A percentile compares a stretch with the other conserved stretches of the same genome.
phyloP scores from a whole-genome alignment of 2,888 invertebrate species.

The Digitonthophagus gazella region DNA sequence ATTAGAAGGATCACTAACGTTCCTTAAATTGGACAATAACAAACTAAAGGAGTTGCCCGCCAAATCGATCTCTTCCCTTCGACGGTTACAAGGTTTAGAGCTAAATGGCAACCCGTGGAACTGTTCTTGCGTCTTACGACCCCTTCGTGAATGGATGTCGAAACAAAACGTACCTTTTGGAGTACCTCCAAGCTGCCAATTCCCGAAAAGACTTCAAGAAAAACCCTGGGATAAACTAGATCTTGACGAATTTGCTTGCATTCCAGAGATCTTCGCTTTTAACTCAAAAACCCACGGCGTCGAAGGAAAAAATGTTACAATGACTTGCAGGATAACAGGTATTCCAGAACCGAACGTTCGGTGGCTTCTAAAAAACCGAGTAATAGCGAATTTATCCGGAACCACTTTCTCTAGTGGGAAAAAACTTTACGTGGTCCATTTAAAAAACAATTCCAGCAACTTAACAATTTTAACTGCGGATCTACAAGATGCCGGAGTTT shows the following conservation, averaged over 20 bases:
- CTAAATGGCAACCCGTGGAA: conserved; percentile 81
- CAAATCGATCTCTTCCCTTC: conserved; percentile 64
- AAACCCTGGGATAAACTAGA: conserved; percentile 74
- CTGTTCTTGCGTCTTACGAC: conserved; percentile 73
- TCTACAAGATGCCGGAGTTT: conserved; percentile 72
- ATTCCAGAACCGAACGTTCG: conserved; percentile 71
- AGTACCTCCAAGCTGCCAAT: conserved; percentile 67
- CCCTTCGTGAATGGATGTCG: conserved; percentile 77
- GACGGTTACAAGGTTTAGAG: conserved; percentile 71
- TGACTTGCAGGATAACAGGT: conserved; percentile 69
- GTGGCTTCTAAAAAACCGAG: conserved; percentile 70
- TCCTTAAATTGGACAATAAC: conserved; percentile 76
- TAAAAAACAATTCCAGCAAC: conserved; percentile 68
- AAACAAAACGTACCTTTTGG: conserved; percentile 73
- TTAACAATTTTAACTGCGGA: conserved; percentile 72
- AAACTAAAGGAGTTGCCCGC: conserved; percentile 65
- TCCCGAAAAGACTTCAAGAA: conserved; percentile 62
- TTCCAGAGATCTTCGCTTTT: conserved; percentile 65
- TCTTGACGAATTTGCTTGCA: conserved; percentile 77
- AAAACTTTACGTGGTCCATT: conserved; percentile 65
- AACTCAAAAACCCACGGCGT: conserved; percentile 62
- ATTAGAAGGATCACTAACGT: conserved; percentile 69
- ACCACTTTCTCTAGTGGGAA: conserved; percentile 53
- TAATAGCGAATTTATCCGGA: conserved; percentile 63
- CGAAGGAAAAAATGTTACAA: conserved; percentile 71